Percentiles rank a stretch among this genome's conserved stretches.
Evolutionary conservation across 2,797 vertebrate species (phyloP).

Genomic region (Neosalanx taihuensis): DNA sequence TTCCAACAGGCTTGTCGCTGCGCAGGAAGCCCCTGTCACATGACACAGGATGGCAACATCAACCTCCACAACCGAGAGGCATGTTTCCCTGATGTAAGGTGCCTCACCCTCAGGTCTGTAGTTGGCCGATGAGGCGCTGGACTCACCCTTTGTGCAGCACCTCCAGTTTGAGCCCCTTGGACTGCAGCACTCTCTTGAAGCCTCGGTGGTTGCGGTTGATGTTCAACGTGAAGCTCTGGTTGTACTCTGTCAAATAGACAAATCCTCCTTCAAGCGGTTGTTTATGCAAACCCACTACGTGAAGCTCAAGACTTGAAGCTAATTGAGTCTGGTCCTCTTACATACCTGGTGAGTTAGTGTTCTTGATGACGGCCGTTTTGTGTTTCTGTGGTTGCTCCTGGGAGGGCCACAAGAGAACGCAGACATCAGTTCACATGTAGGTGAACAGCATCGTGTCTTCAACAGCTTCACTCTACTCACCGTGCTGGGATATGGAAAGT

Average conservation of each 20-base stretch:
- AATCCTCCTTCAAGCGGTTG: background rate
- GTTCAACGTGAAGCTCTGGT: slow-evolving; percentile 89
- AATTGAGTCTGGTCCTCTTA: slow-evolving; percentile 4
- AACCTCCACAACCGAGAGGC: background rate
- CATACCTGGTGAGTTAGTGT: slow-evolving; percentile 90
- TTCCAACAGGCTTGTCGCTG: slow-evolving; percentile 91
- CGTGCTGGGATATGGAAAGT: slow-evolving; percentile 91
- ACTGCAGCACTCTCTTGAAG: slow-evolving; percentile 84
- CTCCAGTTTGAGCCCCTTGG: slow-evolving; percentile 95
- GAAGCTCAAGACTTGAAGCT: background rate
- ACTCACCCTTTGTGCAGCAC: slow-evolving; percentile 95
- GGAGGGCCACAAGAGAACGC: slow-evolving; percentile 1
- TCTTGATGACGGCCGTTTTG: slow-evolving; percentile 91
- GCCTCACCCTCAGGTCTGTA: background rate
- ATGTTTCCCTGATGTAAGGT: background rate
- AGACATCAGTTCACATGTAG: background rate
- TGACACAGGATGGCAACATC: background rate
- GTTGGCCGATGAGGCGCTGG: background rate
- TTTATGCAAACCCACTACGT: background rate
- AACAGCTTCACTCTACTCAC: slow-evolving; percentile 68
- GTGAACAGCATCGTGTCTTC: background rate
- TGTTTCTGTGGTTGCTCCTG: slow-evolving; percentile 94
- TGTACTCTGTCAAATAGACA: slow-evolving; percentile 77
- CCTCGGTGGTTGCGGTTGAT: slow-evolving; percentile 94
- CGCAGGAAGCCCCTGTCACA: slow-evolving; percentile 79